Base-by-base conservation (phyloP, 2,113 vertebrate species). In the Trematocara stigmaticum region DNA sequence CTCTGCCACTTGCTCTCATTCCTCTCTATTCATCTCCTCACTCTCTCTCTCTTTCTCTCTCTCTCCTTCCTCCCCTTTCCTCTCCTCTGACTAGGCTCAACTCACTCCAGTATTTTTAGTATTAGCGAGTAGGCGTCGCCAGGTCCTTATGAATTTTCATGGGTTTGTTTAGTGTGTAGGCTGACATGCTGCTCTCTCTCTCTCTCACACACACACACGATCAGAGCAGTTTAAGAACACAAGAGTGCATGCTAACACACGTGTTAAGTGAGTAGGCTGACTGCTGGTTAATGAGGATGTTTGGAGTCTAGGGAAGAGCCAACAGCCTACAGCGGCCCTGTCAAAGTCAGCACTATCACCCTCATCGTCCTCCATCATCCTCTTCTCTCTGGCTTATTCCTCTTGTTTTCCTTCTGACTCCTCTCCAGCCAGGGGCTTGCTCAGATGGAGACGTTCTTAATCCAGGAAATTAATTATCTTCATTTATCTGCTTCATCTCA, bases 91-190 rank as follows among this genome's bases (percentile, higher is more conserved):
- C 94, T 90, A 90, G 92, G 92, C 91, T 93, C 89, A 92, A 93
- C 92, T 95, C 94, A 92, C 91, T 94, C 89, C 89, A 94, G 93
- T 95, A 95, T 96, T 94, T 95, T 95, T 95, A 95, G 95, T 93
- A 91, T 92, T 91, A 90, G 92, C 93, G 95, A 95, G 95, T 95
- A 94, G 94, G 95, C 93, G 94, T 95, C 59, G 87, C 90, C 91
- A 90, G 92, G 92, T 92, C 90, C 95, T 95, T 90, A 96, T 96
- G 94, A 95, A 96, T 96, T 95, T 96, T 96, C 94, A 96, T 96
- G 94, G 92, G 93, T 95, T 96, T 94, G 94, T 93, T 95, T 94
- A 84, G 93, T 91, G 94, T 94, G 95, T 95, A 95, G 95, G 94
- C 93, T 94, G 94, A 91, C 93, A 91, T 85, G 79, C 88, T 88